Percentiles rank a stretch among this genome's conserved stretches.
Evolutionary conservation across 2,797 vertebrate genomes (phyloP).

Genomic region (Taenioides sp.): DNA sequence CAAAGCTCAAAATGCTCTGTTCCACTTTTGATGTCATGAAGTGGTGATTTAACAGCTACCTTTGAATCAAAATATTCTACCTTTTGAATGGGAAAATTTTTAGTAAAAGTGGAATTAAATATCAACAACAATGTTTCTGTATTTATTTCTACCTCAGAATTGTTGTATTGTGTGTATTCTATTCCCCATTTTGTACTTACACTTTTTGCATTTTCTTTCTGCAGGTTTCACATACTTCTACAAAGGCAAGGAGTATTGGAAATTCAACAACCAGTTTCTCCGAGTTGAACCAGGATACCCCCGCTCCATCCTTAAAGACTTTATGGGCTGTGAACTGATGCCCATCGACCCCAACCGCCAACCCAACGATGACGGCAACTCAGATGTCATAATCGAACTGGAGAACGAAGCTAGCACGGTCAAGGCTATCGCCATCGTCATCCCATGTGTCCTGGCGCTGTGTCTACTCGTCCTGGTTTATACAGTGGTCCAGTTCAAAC

Average conservation of each 20-base stretch:
- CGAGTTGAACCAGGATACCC: conserved; percentile 95
- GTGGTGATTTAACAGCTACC: no score
- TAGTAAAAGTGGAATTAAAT: no score
- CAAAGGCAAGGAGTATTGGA: conserved; percentile 99
- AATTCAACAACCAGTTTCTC: conserved; percentile 97
- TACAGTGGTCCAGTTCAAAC: conserved; percentile 98
- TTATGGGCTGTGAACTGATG: conserved; percentile 92
- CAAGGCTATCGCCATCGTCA: conserved; percentile 97
- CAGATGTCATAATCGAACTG: conserved; percentile 95
- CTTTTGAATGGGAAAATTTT: no score
- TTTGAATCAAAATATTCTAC: no score
- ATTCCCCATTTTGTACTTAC: neutral
- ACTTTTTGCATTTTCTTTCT: neutral
- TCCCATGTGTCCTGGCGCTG: conserved; percentile 95
- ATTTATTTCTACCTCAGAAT: no score
- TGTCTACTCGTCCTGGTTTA: conserved; percentile 98
- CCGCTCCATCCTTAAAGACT: conserved; percentile 95
- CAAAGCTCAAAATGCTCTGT: no score
- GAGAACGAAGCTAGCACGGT: conserved; percentile 94
- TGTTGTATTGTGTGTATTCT: neutral
- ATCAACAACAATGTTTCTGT: no score
- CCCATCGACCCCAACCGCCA: conserved; percentile 85
- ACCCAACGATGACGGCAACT: conserved; percentile 88
- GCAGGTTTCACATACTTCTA: conserved; percentile 98
- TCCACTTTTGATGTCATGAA: no score